phyloP scores from a whole-genome alignment of 2,113 vertebrate species.

The Sclerurus mexicanus region DNA sequence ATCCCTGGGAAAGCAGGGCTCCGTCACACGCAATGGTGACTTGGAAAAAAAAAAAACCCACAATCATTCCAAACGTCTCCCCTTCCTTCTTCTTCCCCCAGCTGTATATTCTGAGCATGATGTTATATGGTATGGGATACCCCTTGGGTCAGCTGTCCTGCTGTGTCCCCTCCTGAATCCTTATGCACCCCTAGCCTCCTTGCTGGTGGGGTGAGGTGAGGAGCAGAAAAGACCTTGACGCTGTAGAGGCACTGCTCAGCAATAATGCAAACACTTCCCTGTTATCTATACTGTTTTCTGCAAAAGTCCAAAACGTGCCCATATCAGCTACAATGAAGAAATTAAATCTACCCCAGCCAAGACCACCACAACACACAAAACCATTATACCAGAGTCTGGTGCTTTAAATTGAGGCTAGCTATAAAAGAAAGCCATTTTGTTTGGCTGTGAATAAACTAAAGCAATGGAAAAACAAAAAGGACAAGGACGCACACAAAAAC shows the following conservation, averaged over 20 bases:
- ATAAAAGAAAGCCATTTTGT: background rate
- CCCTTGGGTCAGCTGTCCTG: background rate
- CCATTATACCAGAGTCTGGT: background rate
- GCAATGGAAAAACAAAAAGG: background rate
- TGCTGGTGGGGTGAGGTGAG: background rate
- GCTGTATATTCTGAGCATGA: background rate
- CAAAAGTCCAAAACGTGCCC: background rate
- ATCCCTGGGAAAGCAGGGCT: background rate
- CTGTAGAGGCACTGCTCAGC: background rate
- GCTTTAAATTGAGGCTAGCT: background rate
- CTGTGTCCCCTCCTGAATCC: background rate
- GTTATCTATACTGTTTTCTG: background rate
- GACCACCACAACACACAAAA: background rate
- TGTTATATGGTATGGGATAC: background rate
- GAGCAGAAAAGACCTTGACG: background rate
- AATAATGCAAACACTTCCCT: background rate
- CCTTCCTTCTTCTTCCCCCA: background rate
- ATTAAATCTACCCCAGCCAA: background rate
- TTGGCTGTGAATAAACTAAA: background rate
- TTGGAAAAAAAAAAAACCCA: accelerated
- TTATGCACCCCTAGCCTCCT: background rate
- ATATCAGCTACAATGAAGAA: background rate
- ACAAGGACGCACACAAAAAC: accelerated
- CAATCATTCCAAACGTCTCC: background rate
- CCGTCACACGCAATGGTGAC: accelerated